These are phyloP conservation scores for Hedychridium roseum DNA, from an alignment of 2,888 invertebrate species.

Conservation along the genomic window DNA sequence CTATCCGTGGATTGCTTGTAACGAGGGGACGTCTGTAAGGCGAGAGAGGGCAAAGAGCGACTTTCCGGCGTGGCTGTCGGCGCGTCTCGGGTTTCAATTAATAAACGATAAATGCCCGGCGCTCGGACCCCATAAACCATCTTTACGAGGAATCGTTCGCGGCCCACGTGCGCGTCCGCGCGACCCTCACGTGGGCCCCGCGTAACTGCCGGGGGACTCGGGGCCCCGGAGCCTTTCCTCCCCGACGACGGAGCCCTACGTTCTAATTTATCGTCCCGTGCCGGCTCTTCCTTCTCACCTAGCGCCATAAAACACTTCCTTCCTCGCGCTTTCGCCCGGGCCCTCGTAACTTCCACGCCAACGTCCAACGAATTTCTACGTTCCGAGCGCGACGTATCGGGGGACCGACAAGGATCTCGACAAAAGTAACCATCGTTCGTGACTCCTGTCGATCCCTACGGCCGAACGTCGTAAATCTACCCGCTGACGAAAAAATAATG, in stretches of 20 bases:
- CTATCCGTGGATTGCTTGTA: slow-evolving; percentile 8
- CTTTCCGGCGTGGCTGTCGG: slow-evolving; percentile 18
- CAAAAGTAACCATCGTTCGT: too few relatives aligned
- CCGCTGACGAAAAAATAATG: too few relatives aligned
- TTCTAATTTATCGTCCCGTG: neutral
- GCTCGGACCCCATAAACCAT: slow-evolving; percentile 31
- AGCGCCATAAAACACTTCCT: neutral
- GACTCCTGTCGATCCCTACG: too few relatives aligned
- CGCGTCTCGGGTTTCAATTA: slow-evolving; percentile 33
- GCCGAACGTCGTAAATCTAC: too few relatives aligned
- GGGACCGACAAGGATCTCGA: too few relatives aligned
- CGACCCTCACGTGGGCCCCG: neutral
- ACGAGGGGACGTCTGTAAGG: slow-evolving; percentile 16
- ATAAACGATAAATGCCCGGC: slow-evolving; percentile 33
- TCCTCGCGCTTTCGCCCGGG: too few relatives aligned
- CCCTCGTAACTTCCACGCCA: too few relatives aligned
- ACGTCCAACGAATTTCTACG: too few relatives aligned
- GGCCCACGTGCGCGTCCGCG: slow-evolving; percentile 24
- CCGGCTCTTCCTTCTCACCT: neutral
- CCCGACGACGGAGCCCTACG: neutral
- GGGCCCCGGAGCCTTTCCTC: too few relatives aligned
- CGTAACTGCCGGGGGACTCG: too few relatives aligned
- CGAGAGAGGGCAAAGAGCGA: slow-evolving; percentile 8
- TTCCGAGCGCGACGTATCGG: too few relatives aligned
- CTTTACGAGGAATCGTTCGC: slow-evolving; percentile 35